Percentiles rank a stretch among this genome's conserved stretches.
phyloP scores from a whole-genome alignment of 2,797 vertebrate species.

The Podarcis siculus region DNA sequence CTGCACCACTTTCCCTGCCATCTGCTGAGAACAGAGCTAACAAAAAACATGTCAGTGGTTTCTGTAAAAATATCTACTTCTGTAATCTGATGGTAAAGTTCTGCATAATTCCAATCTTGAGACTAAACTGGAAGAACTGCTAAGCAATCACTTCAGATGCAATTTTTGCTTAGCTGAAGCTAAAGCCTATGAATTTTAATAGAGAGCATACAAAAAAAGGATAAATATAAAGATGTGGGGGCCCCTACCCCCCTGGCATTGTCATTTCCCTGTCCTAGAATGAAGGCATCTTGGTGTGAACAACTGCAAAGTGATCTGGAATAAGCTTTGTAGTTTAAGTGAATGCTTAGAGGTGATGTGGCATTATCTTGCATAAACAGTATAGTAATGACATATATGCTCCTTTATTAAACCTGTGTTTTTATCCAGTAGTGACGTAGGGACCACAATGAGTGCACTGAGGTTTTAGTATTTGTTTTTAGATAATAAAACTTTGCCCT shows the following conservation, averaged over 20 bases:
- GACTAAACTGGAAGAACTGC: constrained; percentile 21
- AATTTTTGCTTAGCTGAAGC: constrained; percentile 37
- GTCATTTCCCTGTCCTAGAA: constrained; percentile 37
- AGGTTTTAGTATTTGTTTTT: neutral
- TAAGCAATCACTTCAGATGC: constrained; percentile 48
- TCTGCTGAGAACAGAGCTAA: constrained; percentile 28
- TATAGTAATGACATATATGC: neutral
- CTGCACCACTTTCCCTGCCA: neutral
- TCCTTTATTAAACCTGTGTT: neutral
- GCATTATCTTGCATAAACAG: neutral
- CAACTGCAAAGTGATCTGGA: constrained; percentile 39
- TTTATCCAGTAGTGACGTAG: neutral
- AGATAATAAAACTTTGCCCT: too few relatives aligned
- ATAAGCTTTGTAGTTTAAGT: constrained; percentile 27
- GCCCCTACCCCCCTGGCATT: neutral
- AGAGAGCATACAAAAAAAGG: neutral
- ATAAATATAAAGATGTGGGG: neutral
- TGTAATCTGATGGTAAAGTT: constrained; percentile 39
- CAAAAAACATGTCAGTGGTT: constrained; percentile 26
- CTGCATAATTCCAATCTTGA: constrained; percentile 39
- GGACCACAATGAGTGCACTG: neutral
- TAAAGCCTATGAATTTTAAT: constrained; percentile 47
- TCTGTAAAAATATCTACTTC: neutral
- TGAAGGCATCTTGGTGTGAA: neutral
- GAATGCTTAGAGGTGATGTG: constrained; percentile 1